Evolutionary conservation across 2,888 invertebrate genomes (phyloP).

Genomic region (Tetramorium bicarinatum): DNA sequence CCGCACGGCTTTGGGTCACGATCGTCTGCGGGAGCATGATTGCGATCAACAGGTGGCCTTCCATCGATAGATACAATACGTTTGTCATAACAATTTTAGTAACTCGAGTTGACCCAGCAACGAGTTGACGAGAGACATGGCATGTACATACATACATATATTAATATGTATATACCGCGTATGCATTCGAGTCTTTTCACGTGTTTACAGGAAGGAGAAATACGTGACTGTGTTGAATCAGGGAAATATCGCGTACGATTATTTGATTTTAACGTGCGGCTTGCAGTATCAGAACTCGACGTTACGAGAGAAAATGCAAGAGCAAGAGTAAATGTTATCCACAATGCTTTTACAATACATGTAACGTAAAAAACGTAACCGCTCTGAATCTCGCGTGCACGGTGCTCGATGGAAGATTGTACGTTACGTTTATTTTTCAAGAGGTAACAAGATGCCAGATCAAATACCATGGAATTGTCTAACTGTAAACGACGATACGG

Average conservation of each 20-base stretch:
- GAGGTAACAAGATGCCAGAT: slow-evolving; percentile 53
- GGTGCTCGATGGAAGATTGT: neutral
- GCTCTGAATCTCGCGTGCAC: neutral
- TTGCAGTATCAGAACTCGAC: slow-evolving; percentile 77
- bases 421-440: slow-evolving; percentile 6
- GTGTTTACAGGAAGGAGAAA: slow-evolving; percentile 86
- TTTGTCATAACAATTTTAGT: neutral
- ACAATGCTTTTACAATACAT: neutral
- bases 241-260: slow-evolving; percentile 82
- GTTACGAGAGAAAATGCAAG: slow-evolving; percentile 60
- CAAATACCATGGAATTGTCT: slow-evolving; percentile 89
- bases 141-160: too few species aligned
- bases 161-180: neutral
- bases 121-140: neutral
- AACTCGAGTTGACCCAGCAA: neutral
- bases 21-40: slow-evolving; percentile 89
- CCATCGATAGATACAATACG: neutral
- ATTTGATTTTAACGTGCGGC: slow-evolving; percentile 83
- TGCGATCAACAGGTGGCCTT: slow-evolving; percentile 88
- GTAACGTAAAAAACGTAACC: neutral
- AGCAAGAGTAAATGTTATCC: slow-evolving; percentile 64
- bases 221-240: slow-evolving; percentile 87
- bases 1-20: slow-evolving; percentile 90
- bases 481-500: slow-evolving; percentile 88
- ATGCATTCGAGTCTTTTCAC: slow-evolving; percentile 7